A percentile compares a stretch with the other conserved stretches of the same genome.
phyloP scores from a whole-genome alignment of 2,113 vertebrate genomes.

The Antechinus stuartii region DNA sequence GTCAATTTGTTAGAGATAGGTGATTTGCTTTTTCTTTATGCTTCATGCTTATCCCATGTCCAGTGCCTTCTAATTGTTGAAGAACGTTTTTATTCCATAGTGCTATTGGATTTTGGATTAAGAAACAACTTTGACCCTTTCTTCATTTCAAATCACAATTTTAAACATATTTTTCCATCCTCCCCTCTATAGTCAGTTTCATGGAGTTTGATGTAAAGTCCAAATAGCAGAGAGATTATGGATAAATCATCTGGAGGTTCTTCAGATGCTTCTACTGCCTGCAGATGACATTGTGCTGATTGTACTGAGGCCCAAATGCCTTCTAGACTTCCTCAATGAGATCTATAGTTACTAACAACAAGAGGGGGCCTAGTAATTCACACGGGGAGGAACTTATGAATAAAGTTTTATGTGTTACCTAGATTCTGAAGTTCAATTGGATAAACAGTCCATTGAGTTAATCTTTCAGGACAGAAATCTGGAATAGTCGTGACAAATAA shows the following conservation, averaged over 20 bases:
- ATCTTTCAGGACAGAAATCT: background rate
- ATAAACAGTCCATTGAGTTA: background rate
- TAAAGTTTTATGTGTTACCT: background rate
- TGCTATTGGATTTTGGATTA: background rate
- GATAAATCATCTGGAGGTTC: background rate
- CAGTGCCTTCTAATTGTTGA: background rate
- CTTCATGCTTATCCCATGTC: background rate
- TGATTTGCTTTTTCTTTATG: background rate
- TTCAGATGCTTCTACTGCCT: background rate
- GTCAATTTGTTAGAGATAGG: background rate
- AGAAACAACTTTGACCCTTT: background rate
- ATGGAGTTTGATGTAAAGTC: background rate
- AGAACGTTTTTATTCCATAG: background rate
- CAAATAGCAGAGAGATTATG: background rate
- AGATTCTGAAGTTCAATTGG: background rate
- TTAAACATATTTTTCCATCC: background rate
- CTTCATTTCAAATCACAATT: background rate
- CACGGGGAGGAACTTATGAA: background rate
- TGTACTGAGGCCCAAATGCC: background rate
- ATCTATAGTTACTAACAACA: background rate
- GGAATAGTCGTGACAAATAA: background rate
- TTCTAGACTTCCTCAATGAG: background rate
- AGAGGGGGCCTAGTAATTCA: background rate
- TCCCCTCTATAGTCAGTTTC: background rate
- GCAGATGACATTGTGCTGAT: background rate